Base-by-base conservation (phyloP, 2,888 invertebrate species). In the Adela reaumurella region DNA sequence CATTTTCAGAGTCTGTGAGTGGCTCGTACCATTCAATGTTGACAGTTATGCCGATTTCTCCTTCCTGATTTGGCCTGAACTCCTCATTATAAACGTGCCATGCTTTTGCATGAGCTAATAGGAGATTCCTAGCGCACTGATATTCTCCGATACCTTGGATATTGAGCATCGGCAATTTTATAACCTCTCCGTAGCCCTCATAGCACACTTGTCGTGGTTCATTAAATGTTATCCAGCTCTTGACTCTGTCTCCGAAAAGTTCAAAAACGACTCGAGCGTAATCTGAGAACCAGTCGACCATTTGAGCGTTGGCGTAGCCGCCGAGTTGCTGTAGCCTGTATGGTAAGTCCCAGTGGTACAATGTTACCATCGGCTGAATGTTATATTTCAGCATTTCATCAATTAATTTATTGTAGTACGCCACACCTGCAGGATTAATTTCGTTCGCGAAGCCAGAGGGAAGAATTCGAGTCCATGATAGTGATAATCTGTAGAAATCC, bases 381-480 rank as follows among this genome's bases (percentile, higher is more conserved):
- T 74, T 77, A 48, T 78, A 72, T 1, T 63, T 64, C 1, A 83
- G 46, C 43, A 89, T 65, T 55, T 73, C 80, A 54, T 86, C 63
- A 19, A 89, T 83, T 1, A 89, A 60, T 17, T 79, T 67, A 53
- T 83, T 82, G 64, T 90, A 90, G 62, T 87, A 86, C 3, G 76
- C 59, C 0, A 89, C 60, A 4, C 86, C 89, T 0, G 68, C 67
- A 48, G 70, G 59, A 59, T 85, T 89, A 17, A 86, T 59, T 47
- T 65, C 61, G 51, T 80, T 66, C 0, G 66, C 47, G 46, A 73
- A 71, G 1, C 85, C 87, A 43, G 73, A 74, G 0, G 88, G 86
- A n/a, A 88, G 61, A 8, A 89, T 70, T 48, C 89, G 68, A 0
- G 84, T 56, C 89, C 88, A 89, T 0, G 86, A 81, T 42, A 85